These are phyloP conservation scores for Chloroclystis v-ata DNA, from an alignment of 2,888 invertebrate species.

Conservation along the genomic window DNA sequence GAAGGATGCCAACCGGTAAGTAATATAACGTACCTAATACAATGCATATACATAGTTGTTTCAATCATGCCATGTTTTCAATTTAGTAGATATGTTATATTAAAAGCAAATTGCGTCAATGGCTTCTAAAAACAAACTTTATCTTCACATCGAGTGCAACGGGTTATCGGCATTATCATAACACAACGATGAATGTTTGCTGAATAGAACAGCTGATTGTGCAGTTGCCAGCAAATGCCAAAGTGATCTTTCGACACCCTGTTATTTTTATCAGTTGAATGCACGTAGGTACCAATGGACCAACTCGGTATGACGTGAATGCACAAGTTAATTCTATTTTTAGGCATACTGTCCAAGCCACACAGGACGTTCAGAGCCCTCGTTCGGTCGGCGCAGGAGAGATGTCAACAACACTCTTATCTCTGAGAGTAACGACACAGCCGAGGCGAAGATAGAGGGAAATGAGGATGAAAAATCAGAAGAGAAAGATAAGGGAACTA, in stretches of 20 bases:
- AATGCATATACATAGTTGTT: background rate
- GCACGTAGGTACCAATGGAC: conserved; percentile 30
- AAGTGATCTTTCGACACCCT: conserved; percentile 1
- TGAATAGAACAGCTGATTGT: conserved; percentile 36
- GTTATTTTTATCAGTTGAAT: conserved; percentile 16
- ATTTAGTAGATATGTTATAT: conserved; percentile 25
- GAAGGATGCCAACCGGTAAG: conserved; percentile 91
- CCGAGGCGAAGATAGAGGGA: conserved; percentile 43
- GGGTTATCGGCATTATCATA: conserved; percentile 32
- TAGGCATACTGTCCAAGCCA: conserved; percentile 90
- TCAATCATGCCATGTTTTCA: conserved; percentile 14
- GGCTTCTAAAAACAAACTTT: conserved; percentile 37
- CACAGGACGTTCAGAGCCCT: conserved; percentile 89
- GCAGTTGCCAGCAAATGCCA: conserved; percentile 34
- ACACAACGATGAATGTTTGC: background rate
- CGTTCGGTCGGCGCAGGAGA: conserved; percentile 85
- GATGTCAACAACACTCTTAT: conserved; percentile 64
- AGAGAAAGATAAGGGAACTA: conserved; percentile 32
- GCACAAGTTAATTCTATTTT: conserved; percentile 20
- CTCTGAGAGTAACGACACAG: conserved; percentile 52
- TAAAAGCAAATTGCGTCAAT: conserved; percentile 48
- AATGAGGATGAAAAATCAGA: conserved; percentile 33
- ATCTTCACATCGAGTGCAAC: conserved; percentile 36
- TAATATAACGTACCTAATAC: conserved; percentile 24
- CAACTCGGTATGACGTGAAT: conserved; percentile 15